Conservation (phyloP, 2,113 vertebrate genomes). For the Mesitornis unicolor region DNA sequence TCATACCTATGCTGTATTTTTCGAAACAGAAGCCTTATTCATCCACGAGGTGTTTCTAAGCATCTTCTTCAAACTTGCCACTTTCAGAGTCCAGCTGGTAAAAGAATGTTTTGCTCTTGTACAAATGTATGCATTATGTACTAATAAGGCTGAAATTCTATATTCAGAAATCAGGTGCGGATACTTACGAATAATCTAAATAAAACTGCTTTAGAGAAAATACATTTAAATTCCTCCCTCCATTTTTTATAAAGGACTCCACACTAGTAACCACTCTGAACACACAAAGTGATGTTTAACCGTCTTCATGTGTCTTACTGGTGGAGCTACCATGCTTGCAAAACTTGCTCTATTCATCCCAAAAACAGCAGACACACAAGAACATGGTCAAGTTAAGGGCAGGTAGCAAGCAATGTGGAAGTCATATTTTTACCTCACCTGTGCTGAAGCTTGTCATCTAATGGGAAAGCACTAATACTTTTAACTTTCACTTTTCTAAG, state of each 20-base stretch:
- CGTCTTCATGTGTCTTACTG: background rate
- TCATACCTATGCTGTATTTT: background rate
- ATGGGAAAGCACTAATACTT: background rate
- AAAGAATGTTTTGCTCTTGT: background rate
- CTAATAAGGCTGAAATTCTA: conserved; percentile 12
- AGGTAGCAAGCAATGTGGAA: background rate
- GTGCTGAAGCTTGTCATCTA: background rate
- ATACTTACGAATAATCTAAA: conserved; percentile 5
- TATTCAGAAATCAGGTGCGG: background rate
- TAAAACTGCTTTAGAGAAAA: background rate
- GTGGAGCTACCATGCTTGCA: background rate
- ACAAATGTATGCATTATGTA: background rate
- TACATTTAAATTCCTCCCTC: background rate
- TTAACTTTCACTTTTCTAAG: background rate
- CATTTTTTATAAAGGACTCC: background rate
- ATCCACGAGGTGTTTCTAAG: background rate
- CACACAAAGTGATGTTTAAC: background rate
- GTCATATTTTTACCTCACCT: background rate
- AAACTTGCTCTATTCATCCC: background rate
- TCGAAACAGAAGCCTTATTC: background rate
- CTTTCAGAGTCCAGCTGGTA: background rate
- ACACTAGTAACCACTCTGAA: background rate
- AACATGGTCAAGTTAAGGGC: background rate
- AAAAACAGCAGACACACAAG: background rate
- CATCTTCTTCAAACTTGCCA: background rate